phyloP scores from a whole-genome alignment of 2,888 invertebrate genomes.

The Chironomus riparius region DNA sequence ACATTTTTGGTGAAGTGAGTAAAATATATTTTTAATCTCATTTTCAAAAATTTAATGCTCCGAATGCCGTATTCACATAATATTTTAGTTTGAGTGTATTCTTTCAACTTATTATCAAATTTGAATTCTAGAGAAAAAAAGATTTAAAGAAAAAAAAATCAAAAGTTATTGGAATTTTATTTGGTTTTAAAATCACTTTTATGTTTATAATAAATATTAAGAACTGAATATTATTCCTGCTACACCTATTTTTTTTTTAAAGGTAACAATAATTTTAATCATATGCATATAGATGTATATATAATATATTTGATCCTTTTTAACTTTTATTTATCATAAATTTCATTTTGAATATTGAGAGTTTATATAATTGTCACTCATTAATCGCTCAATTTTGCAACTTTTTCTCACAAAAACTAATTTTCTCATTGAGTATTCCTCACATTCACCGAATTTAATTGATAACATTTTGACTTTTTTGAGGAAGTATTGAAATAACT shows the following conservation, averaged over 20 bases:
- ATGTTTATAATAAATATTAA: too few species aligned
- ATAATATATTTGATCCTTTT: neutral
- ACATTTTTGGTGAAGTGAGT: neutral
- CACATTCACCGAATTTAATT: neutral
- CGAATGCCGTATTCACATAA: neutral
- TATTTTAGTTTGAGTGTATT: neutral
- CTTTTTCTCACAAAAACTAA: neutral
- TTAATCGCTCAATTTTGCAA: neutral
- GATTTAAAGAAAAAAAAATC: neutral
- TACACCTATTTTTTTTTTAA: neutral
- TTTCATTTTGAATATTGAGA: neutral
- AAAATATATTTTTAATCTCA: neutral
- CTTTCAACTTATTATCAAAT: neutral
- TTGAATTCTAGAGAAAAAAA: neutral
- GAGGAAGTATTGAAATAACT: slow-evolving; percentile 30
- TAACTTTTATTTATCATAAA: neutral
- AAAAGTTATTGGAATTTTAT: too few species aligned
- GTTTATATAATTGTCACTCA: neutral
- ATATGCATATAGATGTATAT: neutral
- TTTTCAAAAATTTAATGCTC: neutral
- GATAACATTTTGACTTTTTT: slow-evolving; percentile 33
- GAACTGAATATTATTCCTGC: too few species aligned
- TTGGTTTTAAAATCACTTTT: neutral
- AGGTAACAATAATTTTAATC: too few species aligned
- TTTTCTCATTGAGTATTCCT: neutral